Conservation (phyloP, 2,797 vertebrate genomes). For the Gastrophryne carolinensis region DNA sequence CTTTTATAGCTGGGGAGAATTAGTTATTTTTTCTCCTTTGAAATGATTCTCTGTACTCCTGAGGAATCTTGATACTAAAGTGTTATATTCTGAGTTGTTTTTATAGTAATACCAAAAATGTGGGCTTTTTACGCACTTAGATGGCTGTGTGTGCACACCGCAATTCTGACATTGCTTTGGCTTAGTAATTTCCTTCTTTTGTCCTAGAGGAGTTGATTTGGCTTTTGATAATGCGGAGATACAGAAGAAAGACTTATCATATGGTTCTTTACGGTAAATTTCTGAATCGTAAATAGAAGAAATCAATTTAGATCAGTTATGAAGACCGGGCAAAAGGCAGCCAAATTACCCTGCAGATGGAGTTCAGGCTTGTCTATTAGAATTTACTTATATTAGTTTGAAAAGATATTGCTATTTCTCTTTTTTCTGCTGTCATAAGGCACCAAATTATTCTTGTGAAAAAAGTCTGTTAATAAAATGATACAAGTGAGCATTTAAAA, state of each 20-base stretch:
- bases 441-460: not conserved
- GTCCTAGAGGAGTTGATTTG: not conserved
- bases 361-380: constrained; percentile 27
- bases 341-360: constrained; percentile 31
- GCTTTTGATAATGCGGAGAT: constrained; percentile 5
- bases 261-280: not conserved
- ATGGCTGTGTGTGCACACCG: not conserved
- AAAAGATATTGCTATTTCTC: not conserved
- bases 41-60: constrained; percentile 34
- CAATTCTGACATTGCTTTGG: not conserved
- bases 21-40: constrained; percentile 32
- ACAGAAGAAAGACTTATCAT: constrained; percentile 2
- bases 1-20: constrained; percentile 42
- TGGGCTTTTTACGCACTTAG: constrained; percentile 11
- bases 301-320: constrained; percentile 33
- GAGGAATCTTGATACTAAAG: constrained; percentile 36
- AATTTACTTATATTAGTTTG: constrained; percentile 23
- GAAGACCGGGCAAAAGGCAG: constrained; percentile 11
- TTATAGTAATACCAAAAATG: constrained; percentile 24
- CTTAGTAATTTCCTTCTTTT: not conserved
- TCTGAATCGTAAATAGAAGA: constrained; percentile 24
- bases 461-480: not conserved
- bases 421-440: not conserved
- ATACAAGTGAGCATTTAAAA: too few relatives aligned
- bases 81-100: not conserved